A percentile compares a stretch with the other conserved stretches of the same genome.
phyloP scores from a whole-genome alignment of 2,888 invertebrate species.

The Scaptomyza cyrtandrae region DNA sequence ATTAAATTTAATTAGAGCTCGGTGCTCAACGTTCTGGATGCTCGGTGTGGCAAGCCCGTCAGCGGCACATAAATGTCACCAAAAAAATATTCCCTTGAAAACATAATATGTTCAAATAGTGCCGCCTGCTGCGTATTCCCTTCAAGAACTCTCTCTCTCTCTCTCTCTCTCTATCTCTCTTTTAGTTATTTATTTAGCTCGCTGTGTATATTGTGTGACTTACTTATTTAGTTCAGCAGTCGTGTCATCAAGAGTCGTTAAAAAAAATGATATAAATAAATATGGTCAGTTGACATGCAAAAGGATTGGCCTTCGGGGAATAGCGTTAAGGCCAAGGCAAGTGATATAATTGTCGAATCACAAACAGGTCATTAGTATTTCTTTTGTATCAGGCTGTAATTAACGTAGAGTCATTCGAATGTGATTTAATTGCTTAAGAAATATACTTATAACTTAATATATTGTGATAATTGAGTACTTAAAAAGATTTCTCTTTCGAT shows the following conservation, averaged over 20 bases:
- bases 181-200: constrained; percentile 57
- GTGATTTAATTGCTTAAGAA: neutral
- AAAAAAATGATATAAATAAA: constrained; percentile 16
- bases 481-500: neutral
- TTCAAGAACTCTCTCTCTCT: neutral
- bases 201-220: constrained; percentile 38
- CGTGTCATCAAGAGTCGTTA: constrained; percentile 38
- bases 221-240: constrained; percentile 40
- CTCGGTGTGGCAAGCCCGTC: constrained; percentile 27
- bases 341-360: constrained; percentile 41
- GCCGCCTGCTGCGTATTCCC: constrained; percentile 28
- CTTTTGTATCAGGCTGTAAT: neutral
- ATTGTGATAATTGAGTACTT: neutral
- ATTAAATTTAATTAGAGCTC: constrained; percentile 81
- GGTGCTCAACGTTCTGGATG: constrained; percentile 28
- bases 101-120: constrained; percentile 34
- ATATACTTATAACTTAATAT: neutral
- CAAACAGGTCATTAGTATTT: neutral
- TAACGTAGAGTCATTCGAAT: neutral
- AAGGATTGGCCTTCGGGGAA: constrained; percentile 60
- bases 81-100: constrained; percentile 73
- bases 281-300: constrained; percentile 74
- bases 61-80: constrained; percentile 78
- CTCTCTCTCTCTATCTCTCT: neutral
- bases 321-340: constrained; percentile 34